A percentile compares a stretch with the other conserved stretches of the same genome.
phyloP scores from a whole-genome alignment of 2,113 vertebrate genomes.

The Datnioides undecimradiatus region DNA sequence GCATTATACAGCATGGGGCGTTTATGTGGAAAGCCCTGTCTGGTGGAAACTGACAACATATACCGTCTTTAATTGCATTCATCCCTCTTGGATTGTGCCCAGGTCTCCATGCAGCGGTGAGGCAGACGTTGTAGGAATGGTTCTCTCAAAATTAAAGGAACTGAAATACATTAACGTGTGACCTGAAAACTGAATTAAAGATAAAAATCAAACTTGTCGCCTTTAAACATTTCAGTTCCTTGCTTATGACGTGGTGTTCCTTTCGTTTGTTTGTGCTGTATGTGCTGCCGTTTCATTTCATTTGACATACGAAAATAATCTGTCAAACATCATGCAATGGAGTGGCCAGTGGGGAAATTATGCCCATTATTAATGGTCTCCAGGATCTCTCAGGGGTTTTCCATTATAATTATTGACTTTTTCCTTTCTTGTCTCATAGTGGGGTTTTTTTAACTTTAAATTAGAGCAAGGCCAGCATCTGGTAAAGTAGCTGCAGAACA shows the following conservation, averaged over 20 bases:
- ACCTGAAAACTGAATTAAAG: conserved; percentile 7
- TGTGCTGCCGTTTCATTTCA: conserved; percentile 40
- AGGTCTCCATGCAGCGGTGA: conserved; percentile 18
- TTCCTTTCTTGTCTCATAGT: conserved; percentile 47
- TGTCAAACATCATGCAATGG: conserved; percentile 61
- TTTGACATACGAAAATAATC: conserved; percentile 51
- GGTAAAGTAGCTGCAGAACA: conserved; percentile 24
- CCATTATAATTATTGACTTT: conserved; percentile 79
- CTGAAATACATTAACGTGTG: conserved; percentile 10
- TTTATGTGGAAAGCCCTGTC: conserved; percentile 2
- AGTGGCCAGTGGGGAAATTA: conserved; percentile 65
- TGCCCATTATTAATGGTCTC: conserved; percentile 80
- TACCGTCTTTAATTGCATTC: conserved; percentile 41
- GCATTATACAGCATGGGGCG: not conserved
- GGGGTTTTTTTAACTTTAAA: conserved; percentile 62
- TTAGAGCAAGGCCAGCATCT: conserved; percentile 49
- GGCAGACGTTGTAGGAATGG: not conserved
- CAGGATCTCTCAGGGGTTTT: conserved; percentile 70
- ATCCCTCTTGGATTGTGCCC: conserved; percentile 17
- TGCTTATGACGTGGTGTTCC: not conserved
- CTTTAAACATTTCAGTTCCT: not conserved
- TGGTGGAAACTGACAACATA: conserved; percentile 25
- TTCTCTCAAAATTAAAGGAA: conserved; percentile 11
- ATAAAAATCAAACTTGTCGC: conserved; percentile 13
- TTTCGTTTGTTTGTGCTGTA: conserved; percentile 4